A percentile compares a stretch with the other conserved stretches of the same genome.
Evolutionary conservation across 2,888 invertebrate species (phyloP).

Genomic region (Beris chalybata): DNA sequence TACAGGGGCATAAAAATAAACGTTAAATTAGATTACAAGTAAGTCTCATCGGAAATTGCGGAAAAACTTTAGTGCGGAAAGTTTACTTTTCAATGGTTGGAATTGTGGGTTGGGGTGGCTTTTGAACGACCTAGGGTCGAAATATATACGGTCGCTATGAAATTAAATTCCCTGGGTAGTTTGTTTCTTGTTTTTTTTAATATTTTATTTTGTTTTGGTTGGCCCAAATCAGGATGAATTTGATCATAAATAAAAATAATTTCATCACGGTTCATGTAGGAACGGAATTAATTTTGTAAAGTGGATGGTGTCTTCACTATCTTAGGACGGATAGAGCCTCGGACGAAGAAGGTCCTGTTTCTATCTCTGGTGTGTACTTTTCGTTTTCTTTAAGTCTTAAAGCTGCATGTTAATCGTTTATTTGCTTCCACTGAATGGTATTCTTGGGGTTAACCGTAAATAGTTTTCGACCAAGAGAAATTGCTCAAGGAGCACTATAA

Average conservation of each 20-base stretch:
- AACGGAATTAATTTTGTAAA: conserved; percentile 24
- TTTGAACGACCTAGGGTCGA: conserved; percentile 7
- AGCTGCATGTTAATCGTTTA: conserved; percentile 20
- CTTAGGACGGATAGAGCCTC: neutral
- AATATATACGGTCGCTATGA: conserved; percentile 18
- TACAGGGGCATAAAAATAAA: conserved; percentile 27
- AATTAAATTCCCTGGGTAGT: conserved; percentile 16
- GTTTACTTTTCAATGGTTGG: conserved; percentile 19
- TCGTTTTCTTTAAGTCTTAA: conserved; percentile 7
- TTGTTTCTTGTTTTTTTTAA: neutral
- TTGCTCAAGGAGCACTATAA: too few species aligned
- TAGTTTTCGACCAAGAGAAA: too few species aligned
- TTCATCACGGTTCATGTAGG: conserved; percentile 7
- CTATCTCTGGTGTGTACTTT: neutral
- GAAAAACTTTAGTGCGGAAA: conserved; percentile 18
- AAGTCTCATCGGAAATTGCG: conserved; percentile 18
- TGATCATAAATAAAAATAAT: conserved; percentile 28
- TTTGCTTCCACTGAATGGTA: conserved; percentile 7
- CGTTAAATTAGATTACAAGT: conserved; percentile 34
- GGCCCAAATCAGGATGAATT: neutral
- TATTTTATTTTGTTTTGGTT: neutral
- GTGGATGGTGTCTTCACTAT: conserved; percentile 6
- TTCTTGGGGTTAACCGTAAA: too few species aligned
- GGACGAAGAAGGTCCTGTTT: neutral
- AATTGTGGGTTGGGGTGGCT: conserved; percentile 11